These are phyloP conservation scores for Pseudoatta argentina DNA, from an alignment of 1,140 invertebrate genomes.

Conservation along the genomic window DNA sequence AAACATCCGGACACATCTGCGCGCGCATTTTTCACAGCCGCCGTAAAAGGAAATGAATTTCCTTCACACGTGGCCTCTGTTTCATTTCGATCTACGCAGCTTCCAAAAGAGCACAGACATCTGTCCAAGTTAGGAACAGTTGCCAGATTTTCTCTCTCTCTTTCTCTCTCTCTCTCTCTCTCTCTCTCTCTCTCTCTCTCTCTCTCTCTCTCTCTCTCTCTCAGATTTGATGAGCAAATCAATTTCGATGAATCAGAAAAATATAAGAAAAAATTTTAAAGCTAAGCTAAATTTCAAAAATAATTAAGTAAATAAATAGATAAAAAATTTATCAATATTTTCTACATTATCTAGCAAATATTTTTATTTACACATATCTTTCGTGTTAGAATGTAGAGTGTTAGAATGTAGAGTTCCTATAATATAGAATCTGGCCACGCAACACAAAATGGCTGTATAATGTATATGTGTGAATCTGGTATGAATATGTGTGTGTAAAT, in stretches of 20 bases:
- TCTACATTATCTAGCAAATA: background rate
- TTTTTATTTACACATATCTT: background rate
- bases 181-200: background rate
- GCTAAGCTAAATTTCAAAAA: background rate
- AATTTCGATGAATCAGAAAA: background rate
- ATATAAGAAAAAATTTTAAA: background rate
- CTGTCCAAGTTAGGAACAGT: constrained; percentile 77
- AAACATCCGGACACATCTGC: constrained; percentile 75
- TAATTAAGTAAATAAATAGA: background rate
- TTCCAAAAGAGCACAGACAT: constrained; percentile 75
- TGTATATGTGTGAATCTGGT: too few relatives aligned
- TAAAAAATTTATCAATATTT: background rate
- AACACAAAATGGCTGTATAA: too few relatives aligned
- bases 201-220: background rate
- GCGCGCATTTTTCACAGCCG: constrained; percentile 68
- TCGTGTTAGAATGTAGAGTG: too few relatives aligned
- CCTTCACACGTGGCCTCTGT: constrained; percentile 84
- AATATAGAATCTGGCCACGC: too few relatives aligned
- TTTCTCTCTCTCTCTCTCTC: background rate
- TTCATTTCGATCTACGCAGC: constrained; percentile 74
- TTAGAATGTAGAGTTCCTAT: too few relatives aligned
- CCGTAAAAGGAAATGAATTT: constrained; percentile 85
- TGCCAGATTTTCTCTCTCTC: constrained; percentile 51
- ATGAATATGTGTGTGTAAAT: too few relatives aligned
- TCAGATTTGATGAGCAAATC: constrained; percentile 10